Base-by-base conservation (phyloP, 2,113 vertebrate species). In the Sorex araneus region DNA sequence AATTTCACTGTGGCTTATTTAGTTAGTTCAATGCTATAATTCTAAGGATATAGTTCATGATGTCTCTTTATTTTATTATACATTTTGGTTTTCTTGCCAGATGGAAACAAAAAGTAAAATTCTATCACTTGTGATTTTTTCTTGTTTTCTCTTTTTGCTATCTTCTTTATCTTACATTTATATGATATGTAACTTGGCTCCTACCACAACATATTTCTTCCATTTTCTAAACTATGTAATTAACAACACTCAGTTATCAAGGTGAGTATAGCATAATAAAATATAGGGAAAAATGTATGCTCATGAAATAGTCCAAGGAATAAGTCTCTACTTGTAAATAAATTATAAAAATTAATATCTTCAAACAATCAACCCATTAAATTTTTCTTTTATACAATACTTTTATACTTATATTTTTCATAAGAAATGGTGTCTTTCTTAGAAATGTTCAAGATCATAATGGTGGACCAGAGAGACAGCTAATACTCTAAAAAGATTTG, bases 1-100 rank as follows among this genome's bases (percentile, higher is more conserved):
- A 69, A 82, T 57, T 76, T 90, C 57, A 71, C 19, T 88, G 10
- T 66, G 32, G 50, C 28, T 88, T 79, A 77, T 57, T 87, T 77
- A 93, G 93, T 93, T 90, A 90, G 9, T 45, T 7, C n/a, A 87
- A 27, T 0, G 2, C 7, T 83, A 0, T 15, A 75, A 9, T 64
- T 73, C 7, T 73, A 13, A 21, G 34, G 25, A 6, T 75, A 57
- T 0, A 66, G 2, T 89, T 69, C 64, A 43, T 0, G 28, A 54
- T 7, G 1, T 7, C 0, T 36, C 32, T 89, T 32, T 57, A 60
- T 47, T 87, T 85, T 40, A 34, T 2, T 25, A 6, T 50, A 15
- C 9, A 71, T 34, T 92, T 88, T 92, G 16, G 11, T 81, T 15
- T 16, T 54, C 66, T 89, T 87, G 25, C 5, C 13, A 32, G 18